phyloP scores from a whole-genome alignment of 1,140 invertebrate genomes.

The Dufourea novaeangliae region DNA sequence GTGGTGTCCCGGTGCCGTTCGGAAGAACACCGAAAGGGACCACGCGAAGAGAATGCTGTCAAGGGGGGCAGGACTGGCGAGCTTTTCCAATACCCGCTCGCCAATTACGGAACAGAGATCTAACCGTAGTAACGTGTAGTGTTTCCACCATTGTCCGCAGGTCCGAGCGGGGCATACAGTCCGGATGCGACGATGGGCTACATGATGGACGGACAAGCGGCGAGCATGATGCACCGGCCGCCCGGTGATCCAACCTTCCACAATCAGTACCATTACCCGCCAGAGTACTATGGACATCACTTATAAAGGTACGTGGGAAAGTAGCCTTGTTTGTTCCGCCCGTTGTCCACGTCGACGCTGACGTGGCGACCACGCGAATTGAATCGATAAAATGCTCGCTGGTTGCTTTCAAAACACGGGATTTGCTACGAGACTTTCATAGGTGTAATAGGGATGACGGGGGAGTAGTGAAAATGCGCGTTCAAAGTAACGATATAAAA shows the following conservation, averaged over 20 bases:
- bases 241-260: conserved; percentile 94
- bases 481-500: too few species aligned
- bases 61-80: conserved; percentile 60
- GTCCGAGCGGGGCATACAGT: conserved; percentile 96
- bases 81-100: conserved; percentile 75
- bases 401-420: too few species aligned
- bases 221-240: conserved; percentile 95
- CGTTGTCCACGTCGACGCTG: neutral
- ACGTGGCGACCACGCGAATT: neutral
- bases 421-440: too few species aligned
- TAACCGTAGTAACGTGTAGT: conserved; percentile 86
- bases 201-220: conserved; percentile 97
- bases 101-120: conserved; percentile 78
- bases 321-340: neutral
- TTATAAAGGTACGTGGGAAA: conserved; percentile 84
- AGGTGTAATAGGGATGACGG: too few species aligned
- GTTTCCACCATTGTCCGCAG: conserved; percentile 92
- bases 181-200: conserved; percentile 97
- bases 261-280: conserved; percentile 94
- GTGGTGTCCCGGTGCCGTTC: neutral
- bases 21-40: conserved; percentile 20
- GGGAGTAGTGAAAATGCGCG: too few species aligned
- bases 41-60: neutral
- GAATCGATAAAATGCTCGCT: conserved; percentile 35
- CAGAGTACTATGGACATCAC: conserved; percentile 95